Evolutionary conservation across 2,888 invertebrate species (phyloP).

Genomic region (Spodoptera littoralis): DNA sequence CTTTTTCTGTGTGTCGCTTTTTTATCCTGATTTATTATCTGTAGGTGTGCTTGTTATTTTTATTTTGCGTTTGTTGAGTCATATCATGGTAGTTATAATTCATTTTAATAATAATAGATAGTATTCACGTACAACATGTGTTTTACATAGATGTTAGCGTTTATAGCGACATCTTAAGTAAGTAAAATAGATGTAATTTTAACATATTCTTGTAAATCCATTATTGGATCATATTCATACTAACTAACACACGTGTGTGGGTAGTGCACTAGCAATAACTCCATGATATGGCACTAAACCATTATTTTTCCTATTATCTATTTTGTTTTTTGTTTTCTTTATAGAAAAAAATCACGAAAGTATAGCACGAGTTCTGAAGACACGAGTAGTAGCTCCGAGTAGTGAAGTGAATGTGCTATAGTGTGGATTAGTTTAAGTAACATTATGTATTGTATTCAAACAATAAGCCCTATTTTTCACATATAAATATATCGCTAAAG

Average conservation of each 20-base stretch:
- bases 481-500: constrained; percentile 59
- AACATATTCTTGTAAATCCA: not conserved
- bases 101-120: constrained; percentile 9
- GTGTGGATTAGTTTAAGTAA: constrained; percentile 71
- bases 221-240: constrained; percentile 7
- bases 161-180: no score
- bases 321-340: constrained; percentile 77
- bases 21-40: constrained; percentile 61
- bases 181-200: not conserved
- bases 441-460: constrained; percentile 68
- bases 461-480: constrained; percentile 60
- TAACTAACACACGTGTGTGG: constrained; percentile 18
- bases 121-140: not conserved
- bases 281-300: constrained; percentile 63
- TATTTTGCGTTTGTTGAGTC: constrained; percentile 67
- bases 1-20: constrained; percentile 79
- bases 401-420: constrained; percentile 76
- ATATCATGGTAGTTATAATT: constrained; percentile 54
- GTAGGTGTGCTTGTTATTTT: constrained; percentile 63
- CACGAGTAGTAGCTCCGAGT: constrained; percentile 84
- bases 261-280: constrained; percentile 25
- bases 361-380: constrained; percentile 86
- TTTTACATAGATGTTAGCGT: constrained; percentile 3
- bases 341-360: constrained; percentile 87
- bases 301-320: constrained; percentile 65